Evolutionary conservation across 2,888 invertebrate genomes (phyloP).

Genomic region (Myopa testacea): DNA sequence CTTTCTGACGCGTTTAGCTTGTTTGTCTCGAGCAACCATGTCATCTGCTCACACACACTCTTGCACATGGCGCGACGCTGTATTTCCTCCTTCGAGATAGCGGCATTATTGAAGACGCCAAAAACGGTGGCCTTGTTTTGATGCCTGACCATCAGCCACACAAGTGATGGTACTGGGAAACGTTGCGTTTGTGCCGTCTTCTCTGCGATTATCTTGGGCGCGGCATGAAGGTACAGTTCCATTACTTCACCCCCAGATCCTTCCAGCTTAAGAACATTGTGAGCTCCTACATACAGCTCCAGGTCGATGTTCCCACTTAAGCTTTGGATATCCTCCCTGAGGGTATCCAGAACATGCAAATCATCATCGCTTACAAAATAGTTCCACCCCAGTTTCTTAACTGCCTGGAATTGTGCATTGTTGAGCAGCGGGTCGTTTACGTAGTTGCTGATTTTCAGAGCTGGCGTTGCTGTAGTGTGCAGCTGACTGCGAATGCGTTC

Average conservation of each 20-base stretch:
- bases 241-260: conserved; percentile 48
- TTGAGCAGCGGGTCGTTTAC: conserved; percentile 52
- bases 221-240: conserved; percentile 50
- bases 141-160: conserved; percentile 56
- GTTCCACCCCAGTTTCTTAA: conserved; percentile 58
- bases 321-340: conserved; percentile 53
- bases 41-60: conserved; percentile 53
- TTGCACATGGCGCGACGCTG: conserved; percentile 48
- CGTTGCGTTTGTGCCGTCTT: conserved; percentile 34
- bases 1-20: conserved; percentile 21
- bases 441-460: conserved; percentile 50
- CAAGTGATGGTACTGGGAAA: conserved; percentile 56
- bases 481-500: conserved; percentile 48
- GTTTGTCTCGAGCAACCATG: conserved; percentile 50
- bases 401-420: conserved; percentile 53
- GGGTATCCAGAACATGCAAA: conserved; percentile 47
- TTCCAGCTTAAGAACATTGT: conserved; percentile 50
- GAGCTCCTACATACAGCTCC: conserved; percentile 55
- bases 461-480: conserved; percentile 47
- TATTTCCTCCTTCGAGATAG: conserved; percentile 40
- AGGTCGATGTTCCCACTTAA: conserved; percentile 45
- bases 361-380: conserved; percentile 54
- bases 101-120: conserved; percentile 53
- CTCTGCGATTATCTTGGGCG: conserved; percentile 36
- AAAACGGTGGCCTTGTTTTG: conserved; percentile 51